Conservation (phyloP, 2,797 vertebrate species). For the Tarsius wallacei region DNA sequence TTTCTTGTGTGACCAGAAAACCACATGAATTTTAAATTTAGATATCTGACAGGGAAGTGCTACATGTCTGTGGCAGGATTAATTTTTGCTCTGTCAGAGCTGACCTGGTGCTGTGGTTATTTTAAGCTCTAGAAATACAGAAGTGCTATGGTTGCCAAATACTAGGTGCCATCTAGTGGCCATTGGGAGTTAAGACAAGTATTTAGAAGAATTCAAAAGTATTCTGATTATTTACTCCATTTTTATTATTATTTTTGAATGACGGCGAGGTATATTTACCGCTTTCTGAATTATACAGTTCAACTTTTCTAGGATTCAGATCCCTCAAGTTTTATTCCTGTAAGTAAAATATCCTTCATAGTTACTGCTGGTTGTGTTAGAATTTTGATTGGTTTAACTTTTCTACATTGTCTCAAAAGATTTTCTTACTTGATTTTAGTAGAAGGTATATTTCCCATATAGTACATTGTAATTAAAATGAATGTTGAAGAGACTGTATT, state of each 20-base stretch:
- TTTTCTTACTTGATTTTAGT: slow-evolving; percentile 58
- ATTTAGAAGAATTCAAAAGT: background rate
- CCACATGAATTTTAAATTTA: slow-evolving; percentile 23
- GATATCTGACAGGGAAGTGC: background rate
- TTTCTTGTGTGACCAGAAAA: slow-evolving; percentile 40
- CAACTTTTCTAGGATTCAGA: background rate
- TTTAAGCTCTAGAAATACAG: background rate
- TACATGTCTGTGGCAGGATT: background rate
- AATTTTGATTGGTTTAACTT: slow-evolving; percentile 6
- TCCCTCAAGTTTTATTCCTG: background rate
- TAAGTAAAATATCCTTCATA: background rate
- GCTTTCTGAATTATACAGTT: background rate
- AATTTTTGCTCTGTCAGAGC: background rate
- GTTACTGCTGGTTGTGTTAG: background rate
- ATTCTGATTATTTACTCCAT: background rate
- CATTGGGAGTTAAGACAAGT: background rate
- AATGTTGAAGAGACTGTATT: background rate
- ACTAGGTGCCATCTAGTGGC: slow-evolving; percentile 90
- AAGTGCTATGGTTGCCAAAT: slow-evolving; percentile 79
- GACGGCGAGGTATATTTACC: background rate
- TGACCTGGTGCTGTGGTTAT: slow-evolving; percentile 44
- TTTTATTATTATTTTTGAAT: background rate
- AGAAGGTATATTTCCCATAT: background rate
- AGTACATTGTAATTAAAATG: slow-evolving; percentile 16
- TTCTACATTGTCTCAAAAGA: background rate